phyloP scores from a whole-genome alignment of 23 tunicate genomes.

The Trididemnum clinides region DNA sequence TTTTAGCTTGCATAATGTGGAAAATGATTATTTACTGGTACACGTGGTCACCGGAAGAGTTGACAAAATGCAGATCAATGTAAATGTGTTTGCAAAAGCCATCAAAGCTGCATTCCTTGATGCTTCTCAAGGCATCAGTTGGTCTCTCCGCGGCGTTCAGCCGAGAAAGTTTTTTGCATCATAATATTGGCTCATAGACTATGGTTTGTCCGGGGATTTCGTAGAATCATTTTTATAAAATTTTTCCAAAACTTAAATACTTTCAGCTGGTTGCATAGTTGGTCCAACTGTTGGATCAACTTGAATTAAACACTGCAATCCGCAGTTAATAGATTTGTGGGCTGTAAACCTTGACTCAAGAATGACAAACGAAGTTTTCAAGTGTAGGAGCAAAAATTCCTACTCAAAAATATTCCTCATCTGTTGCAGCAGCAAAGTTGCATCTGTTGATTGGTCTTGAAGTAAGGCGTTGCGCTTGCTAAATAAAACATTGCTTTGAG shows the following conservation, averaged over 20 bases:
- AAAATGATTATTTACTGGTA: conserved; percentile 8
- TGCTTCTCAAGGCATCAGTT: not conserved
- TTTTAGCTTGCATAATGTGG: conserved; percentile 8
- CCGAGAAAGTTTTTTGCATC: conserved; percentile 16
- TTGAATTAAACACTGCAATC: conserved; percentile 2
- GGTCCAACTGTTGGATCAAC: not conserved
- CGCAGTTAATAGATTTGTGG: not conserved
- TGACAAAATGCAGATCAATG: not conserved
- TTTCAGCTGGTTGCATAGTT: not conserved
- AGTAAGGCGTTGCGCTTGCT: not conserved
- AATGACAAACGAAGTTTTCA: not conserved
- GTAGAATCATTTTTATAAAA: not conserved
- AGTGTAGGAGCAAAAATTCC: not conserved
- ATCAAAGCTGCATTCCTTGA: conserved; percentile 1
- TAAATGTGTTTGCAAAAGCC: not conserved
- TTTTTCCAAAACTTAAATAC: conserved; percentile 17
- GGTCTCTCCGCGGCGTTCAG: not conserved
- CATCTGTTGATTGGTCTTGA: not conserved
- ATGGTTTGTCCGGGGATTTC: conserved; percentile 6
- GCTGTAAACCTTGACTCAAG: conserved; percentile 5
- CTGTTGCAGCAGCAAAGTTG: conserved; percentile 1
- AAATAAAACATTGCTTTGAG: not conserved
- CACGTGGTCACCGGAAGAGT: conserved; percentile 29
- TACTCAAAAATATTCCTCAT: not conserved
- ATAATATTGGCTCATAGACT: not conserved